These are phyloP conservation scores for Rhyzopertha dominica DNA, from an alignment of 1,140 invertebrate genomes.

Conservation along the genomic window DNA sequence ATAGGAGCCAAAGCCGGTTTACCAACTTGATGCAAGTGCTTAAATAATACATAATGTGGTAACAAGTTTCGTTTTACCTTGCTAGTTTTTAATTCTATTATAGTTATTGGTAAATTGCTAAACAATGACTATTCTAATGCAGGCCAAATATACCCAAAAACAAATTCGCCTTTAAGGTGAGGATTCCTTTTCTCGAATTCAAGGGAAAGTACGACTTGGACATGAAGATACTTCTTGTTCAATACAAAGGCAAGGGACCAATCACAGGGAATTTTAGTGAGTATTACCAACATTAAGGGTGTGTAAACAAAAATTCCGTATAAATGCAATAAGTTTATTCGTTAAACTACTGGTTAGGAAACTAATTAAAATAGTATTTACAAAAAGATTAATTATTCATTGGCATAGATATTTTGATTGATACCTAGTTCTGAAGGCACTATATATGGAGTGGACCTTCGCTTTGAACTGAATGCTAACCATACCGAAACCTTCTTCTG, in stretches of 20 bases:
- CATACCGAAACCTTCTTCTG: too few species aligned
- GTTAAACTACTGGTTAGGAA: too few species aligned
- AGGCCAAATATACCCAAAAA: slow-evolving; percentile 52
- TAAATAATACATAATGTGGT: too few species aligned
- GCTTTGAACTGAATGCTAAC: too few species aligned
- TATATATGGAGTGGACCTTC: too few species aligned
- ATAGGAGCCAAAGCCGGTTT: too few species aligned
- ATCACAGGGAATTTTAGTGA: slow-evolving; percentile 64
- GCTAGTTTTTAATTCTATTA: neutral
- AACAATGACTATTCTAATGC: slow-evolving; percentile 24
- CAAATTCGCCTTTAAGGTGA: slow-evolving; percentile 44
- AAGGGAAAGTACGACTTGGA: slow-evolving; percentile 54
- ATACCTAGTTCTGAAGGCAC: too few species aligned
- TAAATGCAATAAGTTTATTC: too few species aligned
- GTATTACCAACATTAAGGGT: slow-evolving; percentile 44
- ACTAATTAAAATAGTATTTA: too few species aligned
- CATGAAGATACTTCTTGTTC: slow-evolving; percentile 54
- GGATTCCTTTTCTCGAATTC: slow-evolving; percentile 49
- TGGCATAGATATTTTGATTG: neutral
- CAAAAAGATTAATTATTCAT: neutral
- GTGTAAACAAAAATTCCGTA: too few species aligned
- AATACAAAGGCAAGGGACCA: slow-evolving; percentile 57
- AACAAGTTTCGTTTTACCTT: slow-evolving; percentile 9
- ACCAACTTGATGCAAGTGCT: too few species aligned
- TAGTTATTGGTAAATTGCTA: neutral